Base-by-base conservation (phyloP, 2,113 vertebrate species). In the Pimephales promelas region DNA sequence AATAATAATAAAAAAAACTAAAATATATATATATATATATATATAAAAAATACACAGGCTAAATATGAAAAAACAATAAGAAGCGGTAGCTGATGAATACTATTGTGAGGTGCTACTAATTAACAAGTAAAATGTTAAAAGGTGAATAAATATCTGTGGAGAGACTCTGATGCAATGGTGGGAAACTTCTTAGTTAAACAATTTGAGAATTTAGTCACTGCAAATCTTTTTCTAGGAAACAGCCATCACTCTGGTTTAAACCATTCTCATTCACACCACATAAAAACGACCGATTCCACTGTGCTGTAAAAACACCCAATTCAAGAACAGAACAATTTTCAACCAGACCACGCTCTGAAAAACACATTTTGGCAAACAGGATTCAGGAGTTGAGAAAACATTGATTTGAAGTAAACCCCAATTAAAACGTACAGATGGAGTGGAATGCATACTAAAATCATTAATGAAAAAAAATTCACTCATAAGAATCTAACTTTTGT, bases 381-480 rank as follows among this genome's bases (percentile, higher is more conserved):
- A 86, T 70, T 18, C 52, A n/a, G 18, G 20, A 20, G 59, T 22
- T 18, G 64, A 74, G 73, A 43, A 89, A 88, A 88, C 83, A 45
- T 0, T 83, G 9, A 26, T 84, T 86, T 78, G 22, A 54, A 73
- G 70, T 72, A 71, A 88, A 83, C 61, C 82, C 86, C 57, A 47
- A 82, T 14, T 24, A 59, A 36, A 31, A 34, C 43, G 31, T 16
- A 40, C 40, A 74, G 77, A 73, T 74, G 56, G n/a, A 24, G 95
- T 96, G 97, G 97, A 99, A 98, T 98, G 97, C 96, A 96, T 97
- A 94, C 94, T 95, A 95, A 94, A 92, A 93, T 68, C 56, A 40
- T 95, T 95, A 7, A 93, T 94, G 71, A 94, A 76, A 83, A 92
- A 93, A 91, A 93, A 93, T 22, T 56, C 18, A 79, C n/a, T 43